Base-by-base conservation (phyloP, 2,113 vertebrate genomes). In the Phylloscopus trochiloides region DNA sequence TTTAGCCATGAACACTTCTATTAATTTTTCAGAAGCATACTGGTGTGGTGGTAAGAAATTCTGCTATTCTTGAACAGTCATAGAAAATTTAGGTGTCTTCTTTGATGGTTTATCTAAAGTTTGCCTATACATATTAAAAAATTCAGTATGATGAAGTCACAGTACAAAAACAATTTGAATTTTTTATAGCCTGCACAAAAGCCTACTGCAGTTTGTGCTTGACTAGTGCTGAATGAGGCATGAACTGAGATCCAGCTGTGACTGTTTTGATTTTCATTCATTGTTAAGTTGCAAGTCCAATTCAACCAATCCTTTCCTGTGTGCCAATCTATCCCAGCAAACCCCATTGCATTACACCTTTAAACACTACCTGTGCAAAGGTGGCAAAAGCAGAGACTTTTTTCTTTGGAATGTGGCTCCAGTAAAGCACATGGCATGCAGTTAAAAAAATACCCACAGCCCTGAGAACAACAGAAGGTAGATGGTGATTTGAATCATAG, bases 141-240 rank as follows among this genome's bases (percentile, higher is more conserved):
- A 93, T 78, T 74, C 26, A 81, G 17, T 43, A 25, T 38, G 45
- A 34, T 84, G 66, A 75, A 84, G 45, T 75, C 66, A 92, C 21
- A 52, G 70, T 61, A 48, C 45, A 86, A 77, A 91, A 59, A 25
- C 25, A 50, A 32, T 91, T 67, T 90, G 29, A 74, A 84, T 95
- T 84, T 95, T 94, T 92, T 93, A 90, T 83, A 78, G 40, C 38
- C 28, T 84, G 32, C 22, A 26, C 62, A 52, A 90, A 77, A 61
- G 5, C 26, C 40, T 7, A 8, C 26, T 68, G 45, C 32, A 65
- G 26, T 57, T 91, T 79, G 43, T 91, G 70, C 81, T 82, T 90
- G 78, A 65, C 42, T 76, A 36, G 28, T 36, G 32, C 47, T 86
- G 95, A 92, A 88, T 61, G 70, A 85, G 24, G 74, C 68, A 59